Percentiles rank a stretch among this genome's conserved stretches.
Conservation (phyloP, 35 echinoderm and acorn worm species). For the Apostichopus californicus region DNA sequence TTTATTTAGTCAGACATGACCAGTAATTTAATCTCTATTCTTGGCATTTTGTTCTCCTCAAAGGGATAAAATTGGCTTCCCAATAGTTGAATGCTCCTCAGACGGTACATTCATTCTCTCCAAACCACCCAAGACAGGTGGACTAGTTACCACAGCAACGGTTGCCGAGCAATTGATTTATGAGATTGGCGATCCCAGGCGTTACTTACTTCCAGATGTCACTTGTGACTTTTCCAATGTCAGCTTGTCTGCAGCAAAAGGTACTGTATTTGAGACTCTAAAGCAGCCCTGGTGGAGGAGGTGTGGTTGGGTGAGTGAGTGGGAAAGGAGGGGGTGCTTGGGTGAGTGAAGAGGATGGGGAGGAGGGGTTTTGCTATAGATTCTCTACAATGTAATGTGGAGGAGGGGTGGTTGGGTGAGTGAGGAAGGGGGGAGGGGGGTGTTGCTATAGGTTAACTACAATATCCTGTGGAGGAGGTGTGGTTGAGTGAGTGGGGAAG, state of each 20-base stretch:
- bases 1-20: too few species aligned
- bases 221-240: slow-evolving; percentile 97
- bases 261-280: slow-evolving; percentile 22
- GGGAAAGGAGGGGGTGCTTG: too few species aligned
- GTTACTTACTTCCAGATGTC: slow-evolving; percentile 93
- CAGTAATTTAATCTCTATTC: not conserved
- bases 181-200: slow-evolving; percentile 90
- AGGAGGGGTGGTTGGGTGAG: too few species aligned
- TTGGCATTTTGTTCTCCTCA: not conserved
- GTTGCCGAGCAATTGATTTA: slow-evolving; percentile 97
- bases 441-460: too few species aligned
- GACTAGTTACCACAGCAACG: slow-evolving; percentile 84
- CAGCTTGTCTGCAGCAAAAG: slow-evolving; percentile 72
- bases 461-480: too few species aligned
- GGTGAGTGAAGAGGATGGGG: too few species aligned
- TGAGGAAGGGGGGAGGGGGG: too few species aligned
- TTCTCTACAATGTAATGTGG: too few species aligned
- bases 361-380: too few species aligned
- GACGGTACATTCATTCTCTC: slow-evolving; percentile 86
- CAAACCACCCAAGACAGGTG: slow-evolving; percentile 96
- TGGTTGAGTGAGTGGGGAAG: too few species aligned
- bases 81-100: slow-evolving; percentile 75
- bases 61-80: slow-evolving; percentile 98
- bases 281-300: too few species aligned
- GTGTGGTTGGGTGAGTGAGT: too few species aligned